Evolutionary conservation across 2,888 invertebrate genomes (phyloP).

Genomic region (Apomyelois bistriatella): DNA sequence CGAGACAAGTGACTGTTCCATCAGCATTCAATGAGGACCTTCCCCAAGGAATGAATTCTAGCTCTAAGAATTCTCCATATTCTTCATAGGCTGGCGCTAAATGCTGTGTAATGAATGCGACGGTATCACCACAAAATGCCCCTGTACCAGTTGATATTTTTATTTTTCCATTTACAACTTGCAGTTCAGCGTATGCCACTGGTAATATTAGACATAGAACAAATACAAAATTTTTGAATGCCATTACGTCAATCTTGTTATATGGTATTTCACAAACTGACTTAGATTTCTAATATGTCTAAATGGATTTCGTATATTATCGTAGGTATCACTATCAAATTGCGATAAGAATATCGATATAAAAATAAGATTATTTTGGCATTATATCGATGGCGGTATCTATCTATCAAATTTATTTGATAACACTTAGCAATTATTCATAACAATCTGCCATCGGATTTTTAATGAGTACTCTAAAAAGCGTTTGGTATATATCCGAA

Average conservation of each 20-base stretch:
- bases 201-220: background rate
- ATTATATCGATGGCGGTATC: background rate
- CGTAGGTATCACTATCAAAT: background rate
- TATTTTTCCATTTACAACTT: conserved; percentile 52
- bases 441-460: too few relatives aligned
- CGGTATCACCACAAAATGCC: conserved; percentile 57
- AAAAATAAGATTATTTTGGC: background rate
- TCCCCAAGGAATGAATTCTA: conserved; percentile 71
- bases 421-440: too few relatives aligned
- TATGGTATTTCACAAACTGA: too few relatives aligned
- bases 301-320: background rate
- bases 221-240: background rate
- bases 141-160: conserved; percentile 54
- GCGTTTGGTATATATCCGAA: too few relatives aligned
- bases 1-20: conserved; percentile 49
- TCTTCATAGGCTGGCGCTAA: conserved; percentile 44
- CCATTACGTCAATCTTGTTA: conserved; percentile 42
- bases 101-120: conserved; percentile 43
- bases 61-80: conserved; percentile 50
- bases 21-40: conserved; percentile 40
- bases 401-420: background rate
- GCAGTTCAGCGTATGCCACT: conserved; percentile 8
- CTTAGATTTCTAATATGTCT: background rate
- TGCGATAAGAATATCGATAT: background rate
- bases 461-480: too few relatives aligned